Conservation (phyloP, 2,888 invertebrate species). For the Rhamnusium bicolor region DNA sequence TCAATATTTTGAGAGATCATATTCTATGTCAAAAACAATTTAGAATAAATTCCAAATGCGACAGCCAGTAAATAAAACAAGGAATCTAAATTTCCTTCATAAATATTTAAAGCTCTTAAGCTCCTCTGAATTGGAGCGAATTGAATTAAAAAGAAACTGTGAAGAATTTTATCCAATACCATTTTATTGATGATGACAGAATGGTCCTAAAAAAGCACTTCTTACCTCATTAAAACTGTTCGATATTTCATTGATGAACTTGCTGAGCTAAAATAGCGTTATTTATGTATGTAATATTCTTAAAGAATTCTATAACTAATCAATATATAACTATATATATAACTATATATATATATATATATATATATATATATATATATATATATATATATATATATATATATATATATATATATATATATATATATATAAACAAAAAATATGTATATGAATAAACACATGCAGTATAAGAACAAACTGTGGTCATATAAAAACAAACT, state of each 20-base stretch:
- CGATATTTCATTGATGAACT: background rate
- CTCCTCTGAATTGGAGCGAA: background rate
- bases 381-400: too few species aligned
- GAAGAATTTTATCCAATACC: background rate
- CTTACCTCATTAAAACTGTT: background rate
- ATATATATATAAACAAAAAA: too few species aligned
- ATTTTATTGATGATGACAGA: background rate
- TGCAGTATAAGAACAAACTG: too few species aligned
- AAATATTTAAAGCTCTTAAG: constrained; percentile 19
- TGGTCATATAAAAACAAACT: too few species aligned
- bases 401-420: too few species aligned
- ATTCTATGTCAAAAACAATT: background rate
- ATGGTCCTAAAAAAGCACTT: background rate
- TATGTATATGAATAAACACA: too few species aligned
- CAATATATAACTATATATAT: too few species aligned
- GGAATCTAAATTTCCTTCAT: constrained; percentile 5
- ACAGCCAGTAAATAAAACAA: background rate
- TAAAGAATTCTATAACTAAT: too few species aligned
- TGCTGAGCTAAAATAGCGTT: too few species aligned
- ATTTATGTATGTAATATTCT: too few species aligned
- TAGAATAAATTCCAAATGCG: background rate
- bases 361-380: too few species aligned
- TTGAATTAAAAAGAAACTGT: constrained; percentile 3
- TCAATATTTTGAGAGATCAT: background rate
- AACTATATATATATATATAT: too few species aligned